These are phyloP conservation scores for Scolopax mira DNA, from an alignment of 2,113 vertebrate species.

Conservation along the genomic window DNA sequence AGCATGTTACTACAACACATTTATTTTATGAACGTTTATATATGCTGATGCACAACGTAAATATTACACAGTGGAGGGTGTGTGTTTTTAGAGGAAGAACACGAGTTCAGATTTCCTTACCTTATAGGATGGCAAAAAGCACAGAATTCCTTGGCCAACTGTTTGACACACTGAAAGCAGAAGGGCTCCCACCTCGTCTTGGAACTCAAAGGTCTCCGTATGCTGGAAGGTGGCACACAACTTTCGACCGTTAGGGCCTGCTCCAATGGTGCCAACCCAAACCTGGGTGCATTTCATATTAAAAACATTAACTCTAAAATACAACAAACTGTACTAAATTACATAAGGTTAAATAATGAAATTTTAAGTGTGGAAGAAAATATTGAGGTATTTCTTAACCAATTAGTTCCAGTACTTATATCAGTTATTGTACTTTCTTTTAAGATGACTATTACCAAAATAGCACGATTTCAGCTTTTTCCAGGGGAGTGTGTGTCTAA, in stretches of 20 bases:
- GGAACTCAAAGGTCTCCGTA: conserved; percentile 89
- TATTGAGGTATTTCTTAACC: background rate
- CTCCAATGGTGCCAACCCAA: conserved; percentile 93
- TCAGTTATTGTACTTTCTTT: too few species aligned
- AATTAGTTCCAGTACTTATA: background rate
- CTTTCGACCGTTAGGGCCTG: conserved; percentile 86
- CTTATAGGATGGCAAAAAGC: conserved; percentile 97
- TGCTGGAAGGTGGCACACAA: conserved; percentile 93
- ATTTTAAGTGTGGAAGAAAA: background rate
- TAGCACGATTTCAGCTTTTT: fast-evolving
- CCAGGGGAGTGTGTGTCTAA: fast-evolving
- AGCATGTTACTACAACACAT: too few species aligned
- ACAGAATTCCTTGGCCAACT: conserved; percentile 86
- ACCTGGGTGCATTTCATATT: conserved; percentile 75
- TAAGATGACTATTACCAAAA: background rate
- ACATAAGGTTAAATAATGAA: fast-evolving
- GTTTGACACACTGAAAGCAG: conserved; percentile 86
- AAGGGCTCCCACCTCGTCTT: conserved; percentile 91
- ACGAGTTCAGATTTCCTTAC: conserved; percentile 64
- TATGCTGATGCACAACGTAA: background rate
- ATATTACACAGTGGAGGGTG: background rate
- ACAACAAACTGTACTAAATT: background rate
- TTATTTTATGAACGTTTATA: background rate
- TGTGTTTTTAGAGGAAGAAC: background rate
- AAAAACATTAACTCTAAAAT: background rate